phyloP scores from a whole-genome alignment of 1,140 invertebrate genomes.

The Hyles euphorbiae region DNA sequence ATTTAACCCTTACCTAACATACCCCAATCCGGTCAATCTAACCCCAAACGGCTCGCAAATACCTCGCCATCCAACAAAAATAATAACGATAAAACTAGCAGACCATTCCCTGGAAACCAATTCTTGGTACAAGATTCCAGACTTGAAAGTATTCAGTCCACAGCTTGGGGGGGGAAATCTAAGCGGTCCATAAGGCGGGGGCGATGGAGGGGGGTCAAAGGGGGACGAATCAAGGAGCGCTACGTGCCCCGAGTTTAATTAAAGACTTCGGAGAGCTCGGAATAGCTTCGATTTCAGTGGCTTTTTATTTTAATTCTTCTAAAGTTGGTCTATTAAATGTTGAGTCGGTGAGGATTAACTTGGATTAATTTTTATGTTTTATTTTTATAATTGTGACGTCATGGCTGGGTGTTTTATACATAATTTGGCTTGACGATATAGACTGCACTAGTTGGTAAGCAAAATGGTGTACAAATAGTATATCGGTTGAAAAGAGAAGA shows the following conservation, averaged over 20 bases:
- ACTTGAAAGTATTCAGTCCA: conserved; percentile 67
- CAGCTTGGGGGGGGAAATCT: conserved; percentile 67
- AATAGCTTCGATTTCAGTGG: conserved; percentile 70
- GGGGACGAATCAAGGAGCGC: conserved; percentile 70
- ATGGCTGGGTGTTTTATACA: too few relatives aligned
- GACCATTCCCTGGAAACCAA: conserved; percentile 68
- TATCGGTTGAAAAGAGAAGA: too few relatives aligned
- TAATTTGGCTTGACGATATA: too few relatives aligned
- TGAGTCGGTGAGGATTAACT: too few relatives aligned
- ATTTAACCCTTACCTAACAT: too few relatives aligned
- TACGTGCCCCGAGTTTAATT: conserved; percentile 73
- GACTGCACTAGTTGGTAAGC: too few relatives aligned
- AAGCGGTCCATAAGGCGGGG: conserved; percentile 69
- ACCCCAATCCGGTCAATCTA: neutral
- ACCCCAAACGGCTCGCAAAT: conserved; percentile 5
- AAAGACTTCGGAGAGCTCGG: conserved; percentile 57
- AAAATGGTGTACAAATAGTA: too few relatives aligned
- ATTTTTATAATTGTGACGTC: too few relatives aligned
- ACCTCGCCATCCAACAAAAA: conserved; percentile 15
- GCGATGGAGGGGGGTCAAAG: conserved; percentile 37
- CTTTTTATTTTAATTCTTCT: conserved; percentile 56
- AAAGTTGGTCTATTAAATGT: too few relatives aligned
- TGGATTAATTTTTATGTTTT: too few relatives aligned
- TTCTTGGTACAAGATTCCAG: conserved; percentile 68
- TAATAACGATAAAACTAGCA: conserved; percentile 46